Conservation (phyloP, 2,797 vertebrate genomes). For the Nannoperca obscura region DNA sequence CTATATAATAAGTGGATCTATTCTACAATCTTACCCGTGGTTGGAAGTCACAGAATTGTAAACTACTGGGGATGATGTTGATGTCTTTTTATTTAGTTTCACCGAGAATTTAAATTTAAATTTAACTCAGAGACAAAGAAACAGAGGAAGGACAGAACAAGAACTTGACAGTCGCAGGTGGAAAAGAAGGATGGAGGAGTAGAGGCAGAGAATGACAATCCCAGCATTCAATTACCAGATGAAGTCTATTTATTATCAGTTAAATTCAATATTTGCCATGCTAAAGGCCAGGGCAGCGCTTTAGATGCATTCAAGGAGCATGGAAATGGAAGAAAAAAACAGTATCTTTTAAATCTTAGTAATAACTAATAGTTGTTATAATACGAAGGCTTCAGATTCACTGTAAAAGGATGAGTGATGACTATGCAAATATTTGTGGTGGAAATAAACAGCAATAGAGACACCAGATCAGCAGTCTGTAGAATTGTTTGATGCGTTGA, state of each 20-base stretch:
- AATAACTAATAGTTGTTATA: background rate
- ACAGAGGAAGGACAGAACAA: background rate
- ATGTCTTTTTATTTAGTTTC: too few relatives aligned
- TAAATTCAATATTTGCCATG: background rate
- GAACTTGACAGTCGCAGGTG: background rate
- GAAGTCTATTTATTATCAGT: background rate
- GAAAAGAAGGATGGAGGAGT: background rate
- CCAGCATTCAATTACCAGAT: background rate
- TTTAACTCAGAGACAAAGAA: background rate
- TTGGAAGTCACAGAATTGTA: too few relatives aligned
- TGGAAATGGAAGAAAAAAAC: background rate
- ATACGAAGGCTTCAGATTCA: background rate
- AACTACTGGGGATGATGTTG: background rate
- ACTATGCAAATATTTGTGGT: background rate
- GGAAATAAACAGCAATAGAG: slow-evolving; percentile 12
- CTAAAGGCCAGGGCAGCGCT: background rate
- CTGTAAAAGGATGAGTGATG: background rate
- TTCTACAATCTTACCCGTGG: too few relatives aligned
- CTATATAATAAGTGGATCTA: too few relatives aligned
- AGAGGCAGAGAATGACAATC: background rate
- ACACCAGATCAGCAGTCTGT: background rate
- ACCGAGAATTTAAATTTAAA: background rate
- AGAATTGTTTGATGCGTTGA: background rate
- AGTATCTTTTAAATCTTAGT: background rate
- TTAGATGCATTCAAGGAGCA: background rate